Conservation (phyloP, 2,797 vertebrate species). For the Vipera ursinii region DNA sequence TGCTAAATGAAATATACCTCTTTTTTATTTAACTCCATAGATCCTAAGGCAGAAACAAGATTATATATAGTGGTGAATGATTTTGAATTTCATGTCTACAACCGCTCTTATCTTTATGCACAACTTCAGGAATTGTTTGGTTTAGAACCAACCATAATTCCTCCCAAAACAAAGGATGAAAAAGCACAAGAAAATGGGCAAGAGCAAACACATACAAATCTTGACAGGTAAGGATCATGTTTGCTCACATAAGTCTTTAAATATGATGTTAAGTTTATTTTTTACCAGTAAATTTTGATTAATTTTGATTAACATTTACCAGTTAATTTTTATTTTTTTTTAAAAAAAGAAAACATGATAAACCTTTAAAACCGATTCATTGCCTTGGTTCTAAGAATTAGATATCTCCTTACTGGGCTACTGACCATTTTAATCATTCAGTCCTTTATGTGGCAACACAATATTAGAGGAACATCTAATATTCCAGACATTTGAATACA, state of each 20-base stretch:
- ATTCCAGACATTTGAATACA: neutral
- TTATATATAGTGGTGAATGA: slow-evolving; percentile 95
- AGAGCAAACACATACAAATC: slow-evolving; percentile 72
- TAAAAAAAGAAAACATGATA: no score
- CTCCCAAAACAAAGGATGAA: slow-evolving; percentile 84
- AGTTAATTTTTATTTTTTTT: neutral
- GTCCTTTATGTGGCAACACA: neutral
- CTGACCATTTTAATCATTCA: neutral
- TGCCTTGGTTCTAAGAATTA: neutral
- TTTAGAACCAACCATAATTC: slow-evolving; percentile 89
- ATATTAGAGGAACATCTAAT: neutral
- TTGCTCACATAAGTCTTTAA: slow-evolving; percentile 30
- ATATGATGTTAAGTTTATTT: slow-evolving; percentile 19
- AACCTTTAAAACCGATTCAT: neutral
- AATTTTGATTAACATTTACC: neutral
- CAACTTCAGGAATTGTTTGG: slow-evolving; percentile 95
- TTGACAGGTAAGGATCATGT: slow-evolving; percentile 80
- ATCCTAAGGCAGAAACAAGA: slow-evolving; percentile 97
- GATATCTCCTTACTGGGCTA: neutral
- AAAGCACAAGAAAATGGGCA: slow-evolving; percentile 78
- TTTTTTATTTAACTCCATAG: slow-evolving; percentile 66
- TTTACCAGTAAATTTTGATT: neutral
- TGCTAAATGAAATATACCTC: neutral
- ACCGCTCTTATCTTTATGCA: slow-evolving; percentile 91
- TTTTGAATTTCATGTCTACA: slow-evolving; percentile 98